Conservation (phyloP, 2,113 vertebrate genomes). For the Mesitornis unicolor region DNA sequence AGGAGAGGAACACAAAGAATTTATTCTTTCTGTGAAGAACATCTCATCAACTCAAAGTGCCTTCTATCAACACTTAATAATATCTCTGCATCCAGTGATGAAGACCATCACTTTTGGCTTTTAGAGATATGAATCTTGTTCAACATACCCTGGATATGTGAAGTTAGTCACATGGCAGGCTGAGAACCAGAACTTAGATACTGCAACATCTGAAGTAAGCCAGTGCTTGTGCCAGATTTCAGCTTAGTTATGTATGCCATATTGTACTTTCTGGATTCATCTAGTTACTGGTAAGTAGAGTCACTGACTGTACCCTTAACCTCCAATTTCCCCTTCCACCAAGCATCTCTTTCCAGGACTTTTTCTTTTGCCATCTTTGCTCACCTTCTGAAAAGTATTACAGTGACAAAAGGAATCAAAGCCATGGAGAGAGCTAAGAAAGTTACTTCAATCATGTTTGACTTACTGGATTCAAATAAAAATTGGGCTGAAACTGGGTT, state of each 20-base stretch:
- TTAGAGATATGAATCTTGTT: conserved; percentile 1
- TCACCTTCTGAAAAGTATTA: neutral
- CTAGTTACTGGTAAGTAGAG: neutral
- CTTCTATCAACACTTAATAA: conserved; percentile 20
- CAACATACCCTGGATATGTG: conserved; percentile 10
- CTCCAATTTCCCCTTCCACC: neutral
- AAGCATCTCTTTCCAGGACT: neutral
- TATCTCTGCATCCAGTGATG: conserved; percentile 8
- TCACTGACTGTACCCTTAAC: neutral
- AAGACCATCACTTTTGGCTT: conserved; percentile 5
- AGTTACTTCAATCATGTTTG: neutral
- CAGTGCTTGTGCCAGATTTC: neutral
- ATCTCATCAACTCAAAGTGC: neutral
- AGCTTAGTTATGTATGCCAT: neutral
- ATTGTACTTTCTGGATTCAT: neutral
- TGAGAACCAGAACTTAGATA: neutral
- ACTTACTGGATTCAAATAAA: neutral
- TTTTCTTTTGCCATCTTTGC: neutral
- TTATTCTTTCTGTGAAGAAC: conserved; percentile 28
- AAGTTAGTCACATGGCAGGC: neutral
- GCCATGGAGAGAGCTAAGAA: neutral
- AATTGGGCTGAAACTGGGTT: neutral
- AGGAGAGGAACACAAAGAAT: conserved; percentile 7
- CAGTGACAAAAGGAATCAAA: neutral
- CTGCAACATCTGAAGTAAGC: neutral